phyloP scores from a whole-genome alignment of 2,113 vertebrate genomes.

The Steatornis caripensis region DNA sequence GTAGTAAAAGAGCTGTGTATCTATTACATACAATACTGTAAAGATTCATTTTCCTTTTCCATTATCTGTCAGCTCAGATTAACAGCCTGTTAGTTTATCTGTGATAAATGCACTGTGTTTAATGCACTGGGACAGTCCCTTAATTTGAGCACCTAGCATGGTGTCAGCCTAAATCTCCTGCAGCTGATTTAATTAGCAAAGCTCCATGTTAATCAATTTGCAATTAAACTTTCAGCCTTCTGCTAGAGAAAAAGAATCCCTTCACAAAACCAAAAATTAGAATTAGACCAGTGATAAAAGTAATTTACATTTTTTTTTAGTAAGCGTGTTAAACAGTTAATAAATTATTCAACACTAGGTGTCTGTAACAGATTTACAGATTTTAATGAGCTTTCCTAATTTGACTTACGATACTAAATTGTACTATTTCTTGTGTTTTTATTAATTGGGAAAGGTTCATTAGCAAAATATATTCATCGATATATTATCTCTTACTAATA shows the following conservation, averaged over 20 bases:
- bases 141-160: conserved; percentile 49
- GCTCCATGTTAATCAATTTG: conserved; percentile 60
- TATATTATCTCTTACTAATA: not conserved
- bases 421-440: conserved; percentile 24
- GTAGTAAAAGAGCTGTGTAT: not conserved
- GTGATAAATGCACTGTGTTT: conserved; percentile 55
- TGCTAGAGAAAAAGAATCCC: not conserved
- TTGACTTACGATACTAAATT: conserved; percentile 36
- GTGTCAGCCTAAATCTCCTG: conserved; percentile 63
- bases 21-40: not conserved
- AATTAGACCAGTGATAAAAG: conserved; percentile 36
- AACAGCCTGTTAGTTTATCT: conserved; percentile 45
- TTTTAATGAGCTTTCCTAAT: conserved; percentile 65
- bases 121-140: conserved; percentile 60
- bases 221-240: conserved; percentile 54
- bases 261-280: conserved; percentile 24
- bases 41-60: conserved; percentile 36
- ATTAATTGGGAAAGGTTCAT: conserved; percentile 31
- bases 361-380: conserved; percentile 38
- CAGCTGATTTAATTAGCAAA: conserved; percentile 70
- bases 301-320: conserved; percentile 37
- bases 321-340: conserved; percentile 35
- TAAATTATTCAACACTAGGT: conserved; percentile 64
- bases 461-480: not conserved
- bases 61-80: conserved; percentile 49